phyloP scores from a whole-genome alignment of 1,140 invertebrate species.

The Drosophila murphyi region DNA sequence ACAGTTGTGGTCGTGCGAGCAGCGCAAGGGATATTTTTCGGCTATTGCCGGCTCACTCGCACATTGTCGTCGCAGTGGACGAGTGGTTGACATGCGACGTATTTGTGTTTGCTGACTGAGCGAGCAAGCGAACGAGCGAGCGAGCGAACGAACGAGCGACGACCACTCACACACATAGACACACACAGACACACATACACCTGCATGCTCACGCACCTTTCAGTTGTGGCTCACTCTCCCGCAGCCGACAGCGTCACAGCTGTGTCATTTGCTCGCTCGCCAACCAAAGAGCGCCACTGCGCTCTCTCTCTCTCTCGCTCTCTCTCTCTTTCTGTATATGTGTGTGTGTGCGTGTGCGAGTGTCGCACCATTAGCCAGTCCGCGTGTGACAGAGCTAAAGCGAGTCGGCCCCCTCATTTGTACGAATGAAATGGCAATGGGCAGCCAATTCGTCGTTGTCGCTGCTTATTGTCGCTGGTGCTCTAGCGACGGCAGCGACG shows the following conservation, averaged over 20 bases:
- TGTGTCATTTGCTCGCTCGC: conserved; percentile 49
- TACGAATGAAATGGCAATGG: conserved; percentile 74
- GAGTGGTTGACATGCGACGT: conserved; percentile 77
- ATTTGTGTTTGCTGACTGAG: conserved; percentile 62
- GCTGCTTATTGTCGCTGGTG: conserved; percentile 44
- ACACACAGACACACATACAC: conserved; percentile 23
- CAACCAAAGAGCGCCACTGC: conserved; percentile 61
- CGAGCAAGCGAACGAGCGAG: conserved; percentile 19
- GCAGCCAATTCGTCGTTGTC: conserved; percentile 66
- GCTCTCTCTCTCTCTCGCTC: conserved; percentile 37
- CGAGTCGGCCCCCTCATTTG: conserved; percentile 65
- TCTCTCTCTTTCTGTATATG: conserved; percentile 23
- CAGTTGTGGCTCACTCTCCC: conserved; percentile 12
- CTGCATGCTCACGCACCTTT: conserved; percentile 57
- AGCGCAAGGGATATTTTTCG: conserved; percentile 29
- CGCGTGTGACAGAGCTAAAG: conserved; percentile 74
- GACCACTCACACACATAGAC: conserved; percentile 25
- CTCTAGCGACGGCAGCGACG: conserved; percentile 26
- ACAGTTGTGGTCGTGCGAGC: conserved; percentile 21
- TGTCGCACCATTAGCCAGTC: conserved; percentile 64
- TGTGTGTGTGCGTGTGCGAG: conserved; percentile 34
- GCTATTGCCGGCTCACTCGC: conserved; percentile 52
- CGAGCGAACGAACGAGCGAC: conserved; percentile 3
- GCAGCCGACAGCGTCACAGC: conserved; percentile 35
- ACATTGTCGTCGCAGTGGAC: conserved; percentile 76